Evolutionary conservation across 2,113 vertebrate genomes (phyloP).

Genomic region (Notarius lentiginosus): DNA sequence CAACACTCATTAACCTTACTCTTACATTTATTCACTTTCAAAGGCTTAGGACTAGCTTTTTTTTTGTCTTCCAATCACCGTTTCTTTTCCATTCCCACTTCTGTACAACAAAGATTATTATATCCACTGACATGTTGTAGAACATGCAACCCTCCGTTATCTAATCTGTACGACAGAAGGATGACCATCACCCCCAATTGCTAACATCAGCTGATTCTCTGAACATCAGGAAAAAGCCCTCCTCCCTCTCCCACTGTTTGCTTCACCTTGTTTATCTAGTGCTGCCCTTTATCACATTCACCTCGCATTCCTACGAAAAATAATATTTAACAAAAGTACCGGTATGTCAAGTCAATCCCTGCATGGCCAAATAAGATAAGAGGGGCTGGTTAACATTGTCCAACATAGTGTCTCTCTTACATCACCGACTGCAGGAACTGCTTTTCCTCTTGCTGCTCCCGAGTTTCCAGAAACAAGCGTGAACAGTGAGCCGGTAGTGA

Average conservation of each 20-base stretch:
- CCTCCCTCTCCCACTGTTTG: not conserved
- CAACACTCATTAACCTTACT: not conserved
- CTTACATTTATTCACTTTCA: not conserved
- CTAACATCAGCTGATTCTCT: constrained; percentile 23
- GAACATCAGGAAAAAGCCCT: not conserved
- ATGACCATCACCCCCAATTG: not conserved
- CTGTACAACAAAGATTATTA: not conserved
- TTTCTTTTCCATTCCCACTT: not conserved
- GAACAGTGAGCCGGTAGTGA: constrained; percentile 35
- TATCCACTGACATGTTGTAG: not conserved
- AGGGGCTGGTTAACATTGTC: constrained; percentile 42
- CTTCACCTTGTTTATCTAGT: constrained; percentile 41
- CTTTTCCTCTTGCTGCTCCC: constrained; percentile 45
- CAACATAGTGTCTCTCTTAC: constrained; percentile 49
- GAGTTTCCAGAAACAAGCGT: constrained; percentile 44
- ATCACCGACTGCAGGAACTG: constrained; percentile 56
- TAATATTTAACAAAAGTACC: constrained; percentile 68
- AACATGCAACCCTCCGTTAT: not conserved
- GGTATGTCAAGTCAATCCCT: constrained; percentile 61
- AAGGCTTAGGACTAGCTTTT: not conserved
- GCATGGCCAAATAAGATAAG: constrained; percentile 69
- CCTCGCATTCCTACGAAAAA: constrained; percentile 62
- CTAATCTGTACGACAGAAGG: constrained; percentile 12
- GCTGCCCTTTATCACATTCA: constrained; percentile 53
- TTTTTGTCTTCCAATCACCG: too few species aligned